phyloP scores from a whole-genome alignment of 1,140 invertebrate species.

The Zaprionus gabonicus region DNA sequence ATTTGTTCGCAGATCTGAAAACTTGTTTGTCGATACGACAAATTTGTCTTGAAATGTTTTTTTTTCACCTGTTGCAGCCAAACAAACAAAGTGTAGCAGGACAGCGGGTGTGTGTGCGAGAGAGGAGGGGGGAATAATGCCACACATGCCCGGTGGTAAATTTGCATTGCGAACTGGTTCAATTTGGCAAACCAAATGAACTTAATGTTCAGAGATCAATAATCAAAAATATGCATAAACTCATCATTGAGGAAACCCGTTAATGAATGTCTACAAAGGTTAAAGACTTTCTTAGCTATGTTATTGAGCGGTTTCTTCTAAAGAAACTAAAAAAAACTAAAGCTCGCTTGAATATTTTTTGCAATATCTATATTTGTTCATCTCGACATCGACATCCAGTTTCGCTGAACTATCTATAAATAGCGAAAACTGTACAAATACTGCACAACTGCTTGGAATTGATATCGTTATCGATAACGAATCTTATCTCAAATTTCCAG shows the following conservation, averaged over 20 bases:
- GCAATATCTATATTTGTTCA: no score
- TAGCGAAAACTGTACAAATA: neutral
- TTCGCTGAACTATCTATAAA: neutral
- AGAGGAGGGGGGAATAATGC: neutral
- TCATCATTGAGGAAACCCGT: neutral
- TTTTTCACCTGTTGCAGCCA: constrained; percentile 46
- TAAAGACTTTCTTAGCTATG: neutral
- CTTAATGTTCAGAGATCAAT: neutral
- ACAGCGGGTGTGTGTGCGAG: neutral
- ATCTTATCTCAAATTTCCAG: constrained; percentile 23
- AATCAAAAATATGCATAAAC: neutral
- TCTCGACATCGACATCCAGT: no score
- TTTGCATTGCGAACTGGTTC: constrained; percentile 28
- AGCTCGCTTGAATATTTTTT: no score
- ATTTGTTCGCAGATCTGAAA: constrained; percentile 22
- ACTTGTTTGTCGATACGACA: constrained; percentile 61
- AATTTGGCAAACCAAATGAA: constrained; percentile 2
- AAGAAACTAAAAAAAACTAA: no score
- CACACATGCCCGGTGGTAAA: constrained; percentile 29
- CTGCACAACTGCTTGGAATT: neutral
- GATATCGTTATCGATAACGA: constrained; percentile 28
- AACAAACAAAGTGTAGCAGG: constrained; percentile 16
- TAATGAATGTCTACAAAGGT: neutral
- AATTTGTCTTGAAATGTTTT: constrained; percentile 18
- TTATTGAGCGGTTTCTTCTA: no score